A percentile compares a stretch with the other conserved stretches of the same genome.
Conservation (phyloP, 2,113 vertebrate species). For the Sinocyclocheilus rhinocerous region DNA sequence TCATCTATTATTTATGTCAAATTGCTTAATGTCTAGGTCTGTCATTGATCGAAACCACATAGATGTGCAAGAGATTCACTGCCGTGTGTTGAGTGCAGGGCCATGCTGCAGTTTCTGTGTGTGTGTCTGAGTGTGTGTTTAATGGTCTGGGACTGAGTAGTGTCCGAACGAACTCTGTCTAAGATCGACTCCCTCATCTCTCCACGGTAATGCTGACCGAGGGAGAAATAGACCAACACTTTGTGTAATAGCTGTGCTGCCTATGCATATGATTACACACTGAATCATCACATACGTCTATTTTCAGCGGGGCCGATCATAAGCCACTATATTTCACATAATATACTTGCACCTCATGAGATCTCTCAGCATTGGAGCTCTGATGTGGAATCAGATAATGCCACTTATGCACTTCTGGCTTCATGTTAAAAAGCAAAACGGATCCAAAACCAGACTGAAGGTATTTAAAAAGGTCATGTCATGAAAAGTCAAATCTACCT, state of each 20-base stretch:
- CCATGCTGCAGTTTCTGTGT: background rate
- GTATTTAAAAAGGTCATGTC: background rate
- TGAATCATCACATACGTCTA: slow-evolving; percentile 5
- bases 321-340: slow-evolving; percentile 17
- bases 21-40: slow-evolving; percentile 11
- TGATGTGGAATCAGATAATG: slow-evolving; percentile 9
- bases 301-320: background rate
- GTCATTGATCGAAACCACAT: background rate
- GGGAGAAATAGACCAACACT: slow-evolving; percentile 27
- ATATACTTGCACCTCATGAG: background rate
- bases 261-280: slow-evolving; percentile 35
- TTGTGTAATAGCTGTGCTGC: slow-evolving; percentile 15
- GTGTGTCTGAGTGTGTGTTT: slow-evolving; percentile 6
- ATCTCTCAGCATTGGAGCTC: background rate
- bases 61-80: background rate
- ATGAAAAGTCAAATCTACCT: background rate
- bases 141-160: slow-evolving; percentile 38
- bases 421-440: background rate
- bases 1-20: slow-evolving; percentile 46
- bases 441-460: background rate
- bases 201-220: slow-evolving; percentile 25
- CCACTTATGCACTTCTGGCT: background rate
- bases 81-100: background rate
- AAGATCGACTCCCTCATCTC: background rate
- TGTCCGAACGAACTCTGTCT: slow-evolving; percentile 23